Conservation (phyloP, 2,113 vertebrate genomes). For the Eublepharis macularius region DNA sequence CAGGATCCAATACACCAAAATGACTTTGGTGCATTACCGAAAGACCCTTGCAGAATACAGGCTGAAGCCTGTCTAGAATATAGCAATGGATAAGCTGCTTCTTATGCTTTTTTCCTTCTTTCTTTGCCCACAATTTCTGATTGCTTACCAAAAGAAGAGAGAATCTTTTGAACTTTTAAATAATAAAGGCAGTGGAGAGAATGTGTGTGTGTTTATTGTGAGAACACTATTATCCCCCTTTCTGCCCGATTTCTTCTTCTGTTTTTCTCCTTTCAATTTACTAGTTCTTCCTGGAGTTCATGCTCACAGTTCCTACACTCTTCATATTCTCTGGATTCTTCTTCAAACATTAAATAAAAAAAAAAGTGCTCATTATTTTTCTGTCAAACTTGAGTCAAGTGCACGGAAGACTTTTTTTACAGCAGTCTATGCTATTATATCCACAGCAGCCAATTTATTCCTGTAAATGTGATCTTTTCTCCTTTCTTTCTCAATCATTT, state of each 20-base stretch:
- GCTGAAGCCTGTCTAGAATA: background rate
- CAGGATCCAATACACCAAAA: background rate
- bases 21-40: background rate
- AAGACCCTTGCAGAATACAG: background rate
- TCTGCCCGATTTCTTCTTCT: slow-evolving; percentile 8
- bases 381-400: slow-evolving; percentile 58
- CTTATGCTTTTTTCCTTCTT: background rate
- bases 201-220: slow-evolving; percentile 11
- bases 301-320: slow-evolving; percentile 28
- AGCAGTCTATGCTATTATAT: slow-evolving; percentile 32
- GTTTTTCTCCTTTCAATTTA: slow-evolving; percentile 39
- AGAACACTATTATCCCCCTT: slow-evolving; percentile 17
- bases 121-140: slow-evolving; percentile 13
- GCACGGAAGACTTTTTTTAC: slow-evolving; percentile 42
- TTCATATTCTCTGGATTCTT: slow-evolving; percentile 40
- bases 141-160: slow-evolving; percentile 11
- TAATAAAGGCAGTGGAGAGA: background rate
- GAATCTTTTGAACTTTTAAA: background rate
- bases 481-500: slow-evolving; percentile 16
- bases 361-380: slow-evolving; percentile 64
- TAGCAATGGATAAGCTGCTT: background rate
- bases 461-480: slow-evolving; percentile 37
- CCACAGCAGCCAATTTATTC: slow-evolving; percentile 61
- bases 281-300: slow-evolving; percentile 18
- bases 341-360: slow-evolving; percentile 54